These are phyloP conservation scores for Mamestra brassicae DNA, from an alignment of 2,888 invertebrate species.

Conservation along the genomic window DNA sequence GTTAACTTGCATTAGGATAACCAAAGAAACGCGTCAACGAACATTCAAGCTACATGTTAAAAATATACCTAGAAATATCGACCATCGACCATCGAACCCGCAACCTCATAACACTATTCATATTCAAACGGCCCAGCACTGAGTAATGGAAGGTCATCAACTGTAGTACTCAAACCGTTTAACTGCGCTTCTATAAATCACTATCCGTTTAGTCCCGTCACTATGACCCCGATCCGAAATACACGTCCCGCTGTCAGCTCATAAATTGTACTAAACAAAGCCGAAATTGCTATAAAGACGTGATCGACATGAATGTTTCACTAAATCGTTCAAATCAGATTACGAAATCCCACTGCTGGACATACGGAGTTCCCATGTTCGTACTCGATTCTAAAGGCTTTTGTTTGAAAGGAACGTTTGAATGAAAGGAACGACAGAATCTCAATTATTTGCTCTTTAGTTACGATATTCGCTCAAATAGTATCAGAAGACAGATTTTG, in stretches of 20 bases:
- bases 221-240: conserved; percentile 47
- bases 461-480: not conserved
- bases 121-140: conserved; percentile 18
- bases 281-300: conserved; percentile 24
- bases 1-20: not conserved
- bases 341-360: not conserved
- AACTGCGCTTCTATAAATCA: conserved; percentile 51
- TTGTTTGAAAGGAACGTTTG: conserved; percentile 1
- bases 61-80: not conserved
- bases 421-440: conserved; percentile 16
- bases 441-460: conserved; percentile 12
- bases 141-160: conserved; percentile 52
- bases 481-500: not conserved
- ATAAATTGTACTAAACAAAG: conserved; percentile 47
- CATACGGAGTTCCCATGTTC: conserved; percentile 1
- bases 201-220: conserved; percentile 40
- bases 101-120: conserved; percentile 15
- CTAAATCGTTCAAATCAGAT: conserved; percentile 3
- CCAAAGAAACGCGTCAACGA: not conserved
- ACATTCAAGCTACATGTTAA: not conserved
- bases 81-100: not conserved
- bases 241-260: conserved; percentile 34
- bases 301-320: conserved; percentile 28
- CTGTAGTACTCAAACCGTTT: conserved; percentile 39
- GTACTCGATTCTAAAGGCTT: not conserved